Evolutionary conservation across 2,888 invertebrate species (phyloP), one percentile per base, ranked within the genome.

Genomic region (Lochmaea capreae): DNA sequence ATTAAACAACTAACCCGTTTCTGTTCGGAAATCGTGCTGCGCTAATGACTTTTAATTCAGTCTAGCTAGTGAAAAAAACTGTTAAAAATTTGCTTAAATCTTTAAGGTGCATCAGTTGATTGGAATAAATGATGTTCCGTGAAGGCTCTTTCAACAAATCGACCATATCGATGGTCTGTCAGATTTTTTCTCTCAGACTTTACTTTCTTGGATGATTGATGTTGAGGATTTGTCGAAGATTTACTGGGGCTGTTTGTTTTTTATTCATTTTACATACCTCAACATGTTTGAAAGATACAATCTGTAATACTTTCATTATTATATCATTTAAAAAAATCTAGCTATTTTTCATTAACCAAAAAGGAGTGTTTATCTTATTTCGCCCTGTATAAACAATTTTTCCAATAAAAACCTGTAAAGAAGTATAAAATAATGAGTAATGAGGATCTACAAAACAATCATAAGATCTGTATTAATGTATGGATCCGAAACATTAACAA

Each of bases 151-250:
- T 70, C 70, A 70, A 63, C 65, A 70, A 70, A 65, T 70, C 70
- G 63, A 70, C 70, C 70, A 70, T 70, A 63, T 70, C 63, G 70
- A 70, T 70, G 22, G 49, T 22, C 70, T 70, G 70, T 70, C 65
- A 26, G 63, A 26, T 57, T 70, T 70, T 63, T 68, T 61, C 70
- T 52, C 46, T 16, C 4, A 11, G 52, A n/a, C 63, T 63, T 46
- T 18, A 63, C 26, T 39, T 61, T 49, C 54, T 22, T 26, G 22
- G 42, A 57, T 70, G 70, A 70, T 70, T 63, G 54, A 63, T 42
- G 65, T 18, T 46, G 26, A 52, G 54, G 63, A 39, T 46, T 69
- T 59, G 63, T 43, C 26, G 69, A 69, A 63, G 69, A 54, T 70
- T 63, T 70, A 70, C 57, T 26, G 63, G 43, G 58, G 46, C n/a